Evolutionary conservation across 1,140 invertebrate genomes (phyloP).

Genomic region (Andrena cerasifolii): DNA sequence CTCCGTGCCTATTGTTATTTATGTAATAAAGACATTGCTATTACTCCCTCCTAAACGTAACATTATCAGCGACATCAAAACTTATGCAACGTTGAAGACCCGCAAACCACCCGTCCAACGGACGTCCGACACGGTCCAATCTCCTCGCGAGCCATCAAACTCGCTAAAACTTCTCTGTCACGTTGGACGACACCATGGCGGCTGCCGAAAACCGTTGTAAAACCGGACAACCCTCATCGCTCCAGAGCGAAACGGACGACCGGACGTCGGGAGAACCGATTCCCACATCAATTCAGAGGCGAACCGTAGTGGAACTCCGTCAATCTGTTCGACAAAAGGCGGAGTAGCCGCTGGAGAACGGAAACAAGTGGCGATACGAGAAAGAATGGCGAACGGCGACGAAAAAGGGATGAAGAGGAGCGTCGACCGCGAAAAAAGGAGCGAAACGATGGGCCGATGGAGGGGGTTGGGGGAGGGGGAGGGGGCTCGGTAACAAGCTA

Average conservation of each 20-base stretch:
- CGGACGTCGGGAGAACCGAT: neutral
- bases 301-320: neutral
- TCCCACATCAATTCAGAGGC: conserved; percentile 57
- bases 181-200: neutral
- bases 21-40: too few relatives aligned
- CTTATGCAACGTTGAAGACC: too few relatives aligned
- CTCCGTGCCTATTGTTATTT: too few relatives aligned
- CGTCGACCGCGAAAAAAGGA: conserved; percentile 21
- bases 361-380: conserved; percentile 32
- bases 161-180: conserved; percentile 5
- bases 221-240: conserved; percentile 37
- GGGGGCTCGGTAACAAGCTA: conserved; percentile 69
- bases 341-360: neutral
- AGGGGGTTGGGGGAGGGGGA: neutral
- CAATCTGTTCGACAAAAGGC: conserved; percentile 33
- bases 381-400: conserved; percentile 31
- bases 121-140: neutral
- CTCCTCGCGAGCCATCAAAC: conserved; percentile 4
- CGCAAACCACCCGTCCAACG: neutral
- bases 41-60: too few relatives aligned
- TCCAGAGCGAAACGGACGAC: conserved; percentile 29
- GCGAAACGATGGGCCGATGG: neutral
- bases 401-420: conserved; percentile 51
- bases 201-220: conserved; percentile 43
- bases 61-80: too few relatives aligned